A percentile compares a stretch with the other conserved stretches of the same genome.
phyloP scores from a whole-genome alignment of 1,140 invertebrate genomes.

The Dendroctonus ponderosae region DNA sequence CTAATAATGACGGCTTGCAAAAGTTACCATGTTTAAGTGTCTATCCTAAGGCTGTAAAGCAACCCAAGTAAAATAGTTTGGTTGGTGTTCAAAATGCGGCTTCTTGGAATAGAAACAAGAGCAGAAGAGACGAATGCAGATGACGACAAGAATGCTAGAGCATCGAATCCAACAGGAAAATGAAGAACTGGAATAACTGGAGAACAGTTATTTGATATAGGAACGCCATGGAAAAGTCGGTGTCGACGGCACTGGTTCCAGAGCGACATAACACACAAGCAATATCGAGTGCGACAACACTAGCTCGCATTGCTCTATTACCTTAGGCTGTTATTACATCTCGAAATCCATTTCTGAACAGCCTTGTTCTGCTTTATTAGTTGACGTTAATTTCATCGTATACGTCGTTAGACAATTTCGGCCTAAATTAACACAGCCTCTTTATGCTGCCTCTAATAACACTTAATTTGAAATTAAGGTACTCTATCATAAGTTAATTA shows the following conservation, averaged over 20 bases:
- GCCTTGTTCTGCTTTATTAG: slow-evolving; percentile 24
- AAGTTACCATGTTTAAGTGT: too few relatives aligned
- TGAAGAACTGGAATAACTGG: too few relatives aligned
- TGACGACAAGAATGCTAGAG: too few relatives aligned
- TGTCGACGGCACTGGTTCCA: slow-evolving; percentile 5
- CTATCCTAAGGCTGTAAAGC: too few relatives aligned
- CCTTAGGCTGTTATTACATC: slow-evolving; percentile 26
- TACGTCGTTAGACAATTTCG: slow-evolving; percentile 21
- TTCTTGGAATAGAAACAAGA: too few relatives aligned
- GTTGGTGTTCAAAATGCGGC: too few relatives aligned
- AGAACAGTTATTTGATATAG: too few relatives aligned
- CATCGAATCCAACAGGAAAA: too few relatives aligned
- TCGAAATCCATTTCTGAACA: slow-evolving; percentile 21
- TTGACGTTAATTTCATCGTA: slow-evolving; percentile 21
- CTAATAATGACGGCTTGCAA: too few relatives aligned
- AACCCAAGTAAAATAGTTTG: too few relatives aligned
- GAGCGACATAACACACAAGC: slow-evolving; percentile 15
- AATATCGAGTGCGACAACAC: slow-evolving; percentile 12
- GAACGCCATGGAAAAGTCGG: too few relatives aligned
- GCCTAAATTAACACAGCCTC: slow-evolving; percentile 18
- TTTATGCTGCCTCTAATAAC: slow-evolving; percentile 12
- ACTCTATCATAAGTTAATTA: neutral
- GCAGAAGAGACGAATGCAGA: too few relatives aligned
- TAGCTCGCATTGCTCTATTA: slow-evolving; percentile 26
- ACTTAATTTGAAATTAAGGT: slow-evolving; percentile 1